Percentiles rank a stretch among this genome's conserved stretches.
phyloP scores from a whole-genome alignment of 1,140 invertebrate species.

The Eurosta solidaginis region DNA sequence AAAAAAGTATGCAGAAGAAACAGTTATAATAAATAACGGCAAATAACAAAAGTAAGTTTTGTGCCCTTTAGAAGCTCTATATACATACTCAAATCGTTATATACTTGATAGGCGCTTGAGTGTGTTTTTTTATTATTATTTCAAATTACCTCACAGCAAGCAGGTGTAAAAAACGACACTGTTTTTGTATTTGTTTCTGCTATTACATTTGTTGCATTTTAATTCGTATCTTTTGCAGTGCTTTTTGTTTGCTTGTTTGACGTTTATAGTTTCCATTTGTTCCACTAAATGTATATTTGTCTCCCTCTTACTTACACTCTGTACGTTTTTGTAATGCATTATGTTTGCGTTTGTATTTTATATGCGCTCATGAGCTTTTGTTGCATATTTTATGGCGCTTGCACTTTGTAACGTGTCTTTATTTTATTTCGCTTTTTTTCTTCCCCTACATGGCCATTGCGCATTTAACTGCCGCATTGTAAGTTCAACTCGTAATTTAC shows the following conservation, averaged over 20 bases:
- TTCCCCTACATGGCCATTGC: background rate
- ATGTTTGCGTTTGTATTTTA: background rate
- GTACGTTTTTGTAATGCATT: background rate
- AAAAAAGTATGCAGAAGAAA: background rate
- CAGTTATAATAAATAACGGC: constrained; percentile 12
- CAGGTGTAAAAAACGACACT: background rate
- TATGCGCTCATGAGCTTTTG: background rate
- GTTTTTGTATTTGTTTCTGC: background rate
- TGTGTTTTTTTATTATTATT: background rate
- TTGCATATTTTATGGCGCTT: constrained; percentile 17
- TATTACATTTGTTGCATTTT: constrained; percentile 10
- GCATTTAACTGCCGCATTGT: constrained; percentile 17
- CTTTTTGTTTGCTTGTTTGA: too few species aligned
- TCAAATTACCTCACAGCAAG: background rate
- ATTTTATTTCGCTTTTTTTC: background rate
- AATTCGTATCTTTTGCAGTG: background rate
- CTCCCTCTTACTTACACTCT: background rate
- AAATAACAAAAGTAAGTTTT: background rate
- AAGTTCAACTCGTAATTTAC: constrained; percentile 16
- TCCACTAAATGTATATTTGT: background rate
- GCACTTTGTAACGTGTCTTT: background rate
- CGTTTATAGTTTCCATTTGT: background rate
- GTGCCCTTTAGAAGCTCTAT: too few species aligned
- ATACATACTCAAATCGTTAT: too few species aligned
- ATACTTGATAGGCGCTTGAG: background rate